Base-by-base conservation (phyloP, 2,113 vertebrate species). In the Xenopus borealis region DNA sequence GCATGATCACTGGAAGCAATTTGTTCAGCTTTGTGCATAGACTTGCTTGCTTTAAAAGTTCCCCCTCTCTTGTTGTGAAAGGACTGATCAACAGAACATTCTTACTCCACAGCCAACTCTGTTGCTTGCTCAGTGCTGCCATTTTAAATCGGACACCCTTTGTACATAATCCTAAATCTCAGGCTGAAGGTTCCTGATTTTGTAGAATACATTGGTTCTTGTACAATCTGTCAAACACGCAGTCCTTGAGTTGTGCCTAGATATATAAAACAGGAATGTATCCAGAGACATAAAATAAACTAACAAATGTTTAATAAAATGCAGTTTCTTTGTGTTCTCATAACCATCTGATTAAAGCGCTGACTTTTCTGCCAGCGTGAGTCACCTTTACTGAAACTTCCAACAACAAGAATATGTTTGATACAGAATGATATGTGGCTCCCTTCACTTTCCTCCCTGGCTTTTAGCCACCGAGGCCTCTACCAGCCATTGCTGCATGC, bases 221-320 rank as follows among this genome's bases (percentile, higher is more conserved):
- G 83, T 88, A 87, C 78, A 85, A 86, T 77, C 81, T 80, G 87
- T 85, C 83, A 81, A 80, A 81, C 82, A 79, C 67, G 68, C 85
- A 85, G 83, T 86, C 80, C 83, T 84, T 86, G 87, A 87, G 85
- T 88, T 83, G 87, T 88, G 86, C 86, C 89, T 86, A 88, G 88
- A 89, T 83, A 81, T 81, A 87, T 83, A 85, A 66, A 72, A 70
- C 61, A 70, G 73, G 66, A 70, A 86, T 88, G 78, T 89, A 84
- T 89, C 86, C 85, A 90, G 81, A 91, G 80, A 86, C 86, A 84
- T 76, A 61, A 70, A 76, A 69, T 47, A 69, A 75, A 88, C 86
- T 87, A 86, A 91, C 66, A 74, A 27, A 75, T 67, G 61, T 82
- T 86, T 86, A 89, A 85, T 86, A 81, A 72, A 82, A 65, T 72